A percentile compares a stretch with the other conserved stretches of the same genome.
phyloP scores from a whole-genome alignment of 2,888 invertebrate species.

The Caenorhabditis sp. region DNA sequence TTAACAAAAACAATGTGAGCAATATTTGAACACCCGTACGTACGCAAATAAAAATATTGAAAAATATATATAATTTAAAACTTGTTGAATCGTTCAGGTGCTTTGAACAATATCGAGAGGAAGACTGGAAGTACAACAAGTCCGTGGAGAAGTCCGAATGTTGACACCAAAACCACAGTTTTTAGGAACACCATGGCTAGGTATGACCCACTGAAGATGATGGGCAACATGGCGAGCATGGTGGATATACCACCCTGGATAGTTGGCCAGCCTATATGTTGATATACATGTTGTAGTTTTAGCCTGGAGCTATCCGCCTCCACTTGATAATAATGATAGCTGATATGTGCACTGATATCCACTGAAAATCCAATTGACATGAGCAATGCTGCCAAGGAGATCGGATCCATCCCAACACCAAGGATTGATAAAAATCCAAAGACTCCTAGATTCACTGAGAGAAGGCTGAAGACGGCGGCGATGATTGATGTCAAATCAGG shows the following conservation, averaged over 20 bases:
- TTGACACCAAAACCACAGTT: conserved; percentile 55
- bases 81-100: background rate
- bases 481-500: conserved; percentile 55
- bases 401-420: conserved; percentile 59
- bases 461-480: conserved; percentile 52
- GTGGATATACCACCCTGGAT: conserved; percentile 56
- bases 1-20: too few species aligned
- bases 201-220: conserved; percentile 47
- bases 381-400: conserved; percentile 55
- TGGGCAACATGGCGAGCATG: conserved; percentile 54
- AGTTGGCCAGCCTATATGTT: conserved; percentile 61
- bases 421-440: conserved; percentile 59
- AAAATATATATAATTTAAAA: too few species aligned
- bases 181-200: conserved; percentile 58
- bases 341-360: conserved; percentile 62
- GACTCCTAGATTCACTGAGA: conserved; percentile 60
- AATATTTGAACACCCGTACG: background rate
- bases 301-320: conserved; percentile 44
- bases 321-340: conserved; percentile 59
- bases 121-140: conserved; percentile 56
- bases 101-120: conserved; percentile 37
- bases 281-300: conserved; percentile 47
- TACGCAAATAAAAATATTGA: too few species aligned
- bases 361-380: conserved; percentile 64
- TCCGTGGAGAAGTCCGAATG: conserved; percentile 58